These are phyloP conservation scores for Drosophila ironensis DNA, from an alignment of 1,140 invertebrate genomes.

Conservation along the genomic window DNA sequence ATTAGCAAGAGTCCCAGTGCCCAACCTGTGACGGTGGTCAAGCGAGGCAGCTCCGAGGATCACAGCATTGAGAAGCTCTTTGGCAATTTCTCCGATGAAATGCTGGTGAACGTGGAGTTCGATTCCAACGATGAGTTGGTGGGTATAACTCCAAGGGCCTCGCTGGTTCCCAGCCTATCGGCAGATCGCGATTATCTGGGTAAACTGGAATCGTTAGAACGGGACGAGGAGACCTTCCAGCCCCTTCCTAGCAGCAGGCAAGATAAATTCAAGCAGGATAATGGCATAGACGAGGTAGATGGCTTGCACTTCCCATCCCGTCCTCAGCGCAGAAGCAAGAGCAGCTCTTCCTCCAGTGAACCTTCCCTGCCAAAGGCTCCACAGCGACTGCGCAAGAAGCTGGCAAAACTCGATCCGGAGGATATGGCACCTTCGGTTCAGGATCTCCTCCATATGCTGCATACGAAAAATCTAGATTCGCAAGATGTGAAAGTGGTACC, in stretches of 20 bases:
- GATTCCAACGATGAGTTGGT: conserved; percentile 77
- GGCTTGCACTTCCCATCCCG: conserved; percentile 53
- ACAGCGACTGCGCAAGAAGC: conserved; percentile 64
- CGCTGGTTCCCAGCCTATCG: conserved; percentile 5
- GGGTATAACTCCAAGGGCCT: conserved; percentile 47
- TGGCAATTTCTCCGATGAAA: conserved; percentile 69
- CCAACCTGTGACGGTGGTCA: conserved; percentile 63
- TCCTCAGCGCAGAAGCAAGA: conserved; percentile 68
- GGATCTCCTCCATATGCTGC: conserved; percentile 55
- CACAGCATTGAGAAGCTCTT: conserved; percentile 79
- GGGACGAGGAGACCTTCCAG: conserved; percentile 35
- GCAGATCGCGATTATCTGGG: conserved; percentile 58
- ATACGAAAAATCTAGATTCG: not conserved
- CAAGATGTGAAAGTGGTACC: not conserved
- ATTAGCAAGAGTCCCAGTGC: conserved; percentile 79
- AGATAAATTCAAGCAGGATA: not conserved
- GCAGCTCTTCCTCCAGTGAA: conserved; percentile 72
- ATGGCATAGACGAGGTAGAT: conserved; percentile 36
- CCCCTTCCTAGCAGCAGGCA: not conserved
- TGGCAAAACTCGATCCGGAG: conserved; percentile 61
- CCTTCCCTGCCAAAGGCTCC: conserved; percentile 53
- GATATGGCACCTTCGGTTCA: conserved; percentile 76
- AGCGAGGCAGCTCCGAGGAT: conserved; percentile 72
- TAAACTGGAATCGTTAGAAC: conserved; percentile 56
- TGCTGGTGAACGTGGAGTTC: conserved; percentile 76